Conservation (phyloP, 2,888 invertebrate genomes). For the Physocephala rufipes region DNA sequence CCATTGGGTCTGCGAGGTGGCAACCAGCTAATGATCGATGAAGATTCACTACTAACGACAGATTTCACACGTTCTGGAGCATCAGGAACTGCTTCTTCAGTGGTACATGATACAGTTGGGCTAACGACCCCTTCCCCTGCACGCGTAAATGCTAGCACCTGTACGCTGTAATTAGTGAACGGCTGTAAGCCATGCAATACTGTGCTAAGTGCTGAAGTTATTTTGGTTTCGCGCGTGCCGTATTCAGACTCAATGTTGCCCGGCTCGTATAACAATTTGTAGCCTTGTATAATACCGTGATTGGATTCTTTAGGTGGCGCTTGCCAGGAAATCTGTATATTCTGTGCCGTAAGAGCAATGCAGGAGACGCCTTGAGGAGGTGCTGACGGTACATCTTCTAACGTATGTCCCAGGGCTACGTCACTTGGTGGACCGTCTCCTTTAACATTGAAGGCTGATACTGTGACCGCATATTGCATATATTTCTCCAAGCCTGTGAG, state of each 20-base stretch:
- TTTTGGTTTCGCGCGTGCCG: slow-evolving; percentile 67
- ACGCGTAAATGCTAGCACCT: slow-evolving; percentile 71
- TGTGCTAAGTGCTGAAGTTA: slow-evolving; percentile 68
- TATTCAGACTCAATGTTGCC: slow-evolving; percentile 61
- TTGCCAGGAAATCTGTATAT: slow-evolving; percentile 77
- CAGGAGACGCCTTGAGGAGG: slow-evolving; percentile 75
- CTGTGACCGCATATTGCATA: slow-evolving; percentile 81
- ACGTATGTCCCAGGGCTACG: slow-evolving; percentile 67
- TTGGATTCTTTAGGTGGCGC: slow-evolving; percentile 72
- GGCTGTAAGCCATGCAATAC: slow-evolving; percentile 70
- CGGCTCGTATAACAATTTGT: slow-evolving; percentile 78
- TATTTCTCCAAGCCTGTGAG: slow-evolving; percentile 77
- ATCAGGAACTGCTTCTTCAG: slow-evolving; percentile 71
- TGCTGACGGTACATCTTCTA: slow-evolving; percentile 73
- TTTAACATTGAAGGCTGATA: slow-evolving; percentile 82
- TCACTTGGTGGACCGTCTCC: slow-evolving; percentile 81
- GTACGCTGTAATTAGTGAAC: slow-evolving; percentile 74
- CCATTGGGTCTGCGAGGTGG: slow-evolving; percentile 74
- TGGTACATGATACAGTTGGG: slow-evolving; percentile 69
- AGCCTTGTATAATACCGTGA: slow-evolving; percentile 78
- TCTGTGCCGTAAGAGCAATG: slow-evolving; percentile 75
- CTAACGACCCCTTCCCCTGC: slow-evolving; percentile 72
- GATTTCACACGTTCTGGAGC: slow-evolving; percentile 73
- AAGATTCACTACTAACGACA: slow-evolving; percentile 69
- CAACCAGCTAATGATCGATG: slow-evolving; percentile 73